Evolutionary conservation across 2,888 invertebrate species (phyloP).

Genomic region (Campaea margaritaria): DNA sequence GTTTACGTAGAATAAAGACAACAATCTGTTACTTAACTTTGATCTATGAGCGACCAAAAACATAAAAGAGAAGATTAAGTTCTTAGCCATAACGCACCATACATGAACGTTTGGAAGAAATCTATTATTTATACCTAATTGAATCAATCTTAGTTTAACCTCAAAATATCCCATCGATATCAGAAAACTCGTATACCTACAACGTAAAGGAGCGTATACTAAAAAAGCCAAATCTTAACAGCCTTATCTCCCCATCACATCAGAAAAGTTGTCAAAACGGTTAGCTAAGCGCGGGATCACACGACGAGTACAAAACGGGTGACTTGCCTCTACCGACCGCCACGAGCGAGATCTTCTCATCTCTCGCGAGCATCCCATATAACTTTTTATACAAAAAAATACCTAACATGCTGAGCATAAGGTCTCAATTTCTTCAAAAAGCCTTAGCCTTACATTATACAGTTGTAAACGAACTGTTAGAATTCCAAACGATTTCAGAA

Average conservation of each 20-base stretch:
- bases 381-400: conserved; percentile 29
- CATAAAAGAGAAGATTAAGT: no score
- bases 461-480: conserved; percentile 68
- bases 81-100: no score
- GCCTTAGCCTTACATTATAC: conserved; percentile 46
- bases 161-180: not conserved
- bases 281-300: conserved; percentile 82
- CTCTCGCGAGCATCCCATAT: conserved; percentile 1
- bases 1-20: not conserved
- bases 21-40: not conserved
- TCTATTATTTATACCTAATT: not conserved
- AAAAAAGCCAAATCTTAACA: conserved; percentile 50
- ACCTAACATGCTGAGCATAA: conserved; percentile 35
- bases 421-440: conserved; percentile 44
- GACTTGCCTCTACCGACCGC: conserved; percentile 61
- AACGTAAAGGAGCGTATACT: conserved; percentile 24
- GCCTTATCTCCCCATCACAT: conserved; percentile 59
- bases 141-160: not conserved
- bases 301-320: conserved; percentile 80
- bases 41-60: no score
- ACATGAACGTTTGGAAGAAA: no score
- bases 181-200: conserved; percentile 6
- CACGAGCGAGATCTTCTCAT: conserved; percentile 45
- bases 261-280: conserved; percentile 82
- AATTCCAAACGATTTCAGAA: conserved; percentile 76